Evolutionary conservation across 2,113 vertebrate species (phyloP).

Genomic region (Prunella himalayana): DNA sequence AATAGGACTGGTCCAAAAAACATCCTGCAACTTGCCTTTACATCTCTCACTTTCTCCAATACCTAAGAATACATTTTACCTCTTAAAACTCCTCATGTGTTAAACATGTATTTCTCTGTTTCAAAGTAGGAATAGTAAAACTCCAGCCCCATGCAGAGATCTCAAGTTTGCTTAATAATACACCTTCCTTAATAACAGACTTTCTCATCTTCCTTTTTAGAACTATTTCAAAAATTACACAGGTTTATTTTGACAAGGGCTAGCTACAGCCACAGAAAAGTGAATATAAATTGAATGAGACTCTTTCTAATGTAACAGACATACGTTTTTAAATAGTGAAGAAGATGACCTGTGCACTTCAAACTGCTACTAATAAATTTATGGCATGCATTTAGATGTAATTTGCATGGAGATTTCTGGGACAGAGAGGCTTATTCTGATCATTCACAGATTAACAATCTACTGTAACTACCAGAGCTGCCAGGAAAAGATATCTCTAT

Average conservation of each 20-base stretch:
- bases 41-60: neutral
- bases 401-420: conserved; percentile 67
- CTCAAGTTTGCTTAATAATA: neutral
- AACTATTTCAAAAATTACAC: neutral
- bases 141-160: neutral
- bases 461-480: conserved; percentile 66
- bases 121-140: neutral
- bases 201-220: neutral
- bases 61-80: neutral
- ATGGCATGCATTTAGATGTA: conserved; percentile 60
- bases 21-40: neutral
- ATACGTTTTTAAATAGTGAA: conserved; percentile 45
- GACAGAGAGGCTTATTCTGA: conserved; percentile 46
- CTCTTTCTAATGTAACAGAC: conserved; percentile 40
- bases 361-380: conserved; percentile 63
- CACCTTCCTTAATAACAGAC: neutral
- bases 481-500: conserved; percentile 62
- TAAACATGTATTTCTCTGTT: neutral
- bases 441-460: conserved; percentile 69
- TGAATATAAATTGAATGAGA: conserved; percentile 51
- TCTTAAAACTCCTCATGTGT: neutral
- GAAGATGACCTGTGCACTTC: conserved; percentile 57
- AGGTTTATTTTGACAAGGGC: conserved; percentile 11
- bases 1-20: neutral
- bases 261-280: conserved; percentile 22